Conservation (phyloP, 2,888 invertebrate species). For the Neuroscelio doddi region DNA sequence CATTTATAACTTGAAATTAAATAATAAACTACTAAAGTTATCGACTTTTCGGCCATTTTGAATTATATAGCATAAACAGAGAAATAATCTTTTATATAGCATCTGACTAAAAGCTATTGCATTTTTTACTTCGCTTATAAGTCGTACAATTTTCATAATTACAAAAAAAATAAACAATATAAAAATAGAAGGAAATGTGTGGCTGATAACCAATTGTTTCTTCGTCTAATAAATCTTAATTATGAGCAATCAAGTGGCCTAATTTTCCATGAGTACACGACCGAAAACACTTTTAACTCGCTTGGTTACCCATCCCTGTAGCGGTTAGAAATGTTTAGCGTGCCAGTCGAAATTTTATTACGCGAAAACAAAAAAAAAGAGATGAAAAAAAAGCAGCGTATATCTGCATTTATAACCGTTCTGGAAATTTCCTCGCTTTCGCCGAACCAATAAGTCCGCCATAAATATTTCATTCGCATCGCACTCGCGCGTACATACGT, state of each 20-base stretch:
- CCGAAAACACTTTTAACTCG: conserved; percentile 43
- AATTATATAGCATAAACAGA: too few species aligned
- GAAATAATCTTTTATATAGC: too few species aligned
- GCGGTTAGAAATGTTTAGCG: conserved; percentile 30
- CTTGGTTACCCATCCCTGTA: conserved; percentile 38
- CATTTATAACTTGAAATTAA: conserved; percentile 27
- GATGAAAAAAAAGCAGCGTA: conserved; percentile 11
- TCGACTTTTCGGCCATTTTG: conserved; percentile 7
- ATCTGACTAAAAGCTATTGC: too few species aligned
- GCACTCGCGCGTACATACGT: conserved; percentile 50
- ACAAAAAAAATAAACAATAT: too few species aligned
- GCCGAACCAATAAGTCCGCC: conserved; percentile 53
- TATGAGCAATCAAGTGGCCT: conserved; percentile 38
- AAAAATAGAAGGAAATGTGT: not conserved
- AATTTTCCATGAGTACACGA: conserved; percentile 35
- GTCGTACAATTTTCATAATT: too few species aligned
- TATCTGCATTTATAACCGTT: conserved; percentile 41
- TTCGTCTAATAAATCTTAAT: conserved; percentile 5
- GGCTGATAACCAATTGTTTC: conserved; percentile 1
- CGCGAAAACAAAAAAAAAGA: conserved; percentile 16
- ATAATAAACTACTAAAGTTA: conserved; percentile 17
- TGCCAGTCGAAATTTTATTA: conserved; percentile 38
- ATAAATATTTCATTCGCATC: conserved; percentile 57
- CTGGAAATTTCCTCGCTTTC: conserved; percentile 48
- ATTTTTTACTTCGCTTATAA: too few species aligned